Conservation (phyloP, 2,113 vertebrate genomes). For the Pelecanus crispus region DNA sequence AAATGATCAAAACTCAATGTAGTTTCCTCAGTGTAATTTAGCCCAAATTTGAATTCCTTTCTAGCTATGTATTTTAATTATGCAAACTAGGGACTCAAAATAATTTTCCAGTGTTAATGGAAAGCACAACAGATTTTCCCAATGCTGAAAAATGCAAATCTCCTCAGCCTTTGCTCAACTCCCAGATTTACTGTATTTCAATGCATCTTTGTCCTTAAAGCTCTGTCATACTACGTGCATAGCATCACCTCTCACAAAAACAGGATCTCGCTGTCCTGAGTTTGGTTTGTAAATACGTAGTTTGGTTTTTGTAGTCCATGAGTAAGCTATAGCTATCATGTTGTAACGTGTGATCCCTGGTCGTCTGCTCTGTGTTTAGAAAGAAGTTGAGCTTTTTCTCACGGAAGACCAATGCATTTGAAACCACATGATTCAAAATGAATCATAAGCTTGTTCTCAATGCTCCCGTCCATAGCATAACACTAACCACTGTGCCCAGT, state of each 20-base stretch:
- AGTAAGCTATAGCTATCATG: not conserved
- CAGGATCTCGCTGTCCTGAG: not conserved
- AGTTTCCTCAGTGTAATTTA: constrained; percentile 33
- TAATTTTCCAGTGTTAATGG: not conserved
- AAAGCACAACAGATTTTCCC: not conserved
- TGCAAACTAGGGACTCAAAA: not conserved
- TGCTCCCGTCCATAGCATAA: not conserved
- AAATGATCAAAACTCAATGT: constrained; percentile 6
- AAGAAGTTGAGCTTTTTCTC: not conserved
- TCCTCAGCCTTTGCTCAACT: not conserved
- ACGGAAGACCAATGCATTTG: not conserved
- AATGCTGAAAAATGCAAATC: not conserved
- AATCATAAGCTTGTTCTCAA: not conserved
- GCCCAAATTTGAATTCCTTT: constrained; percentile 39
- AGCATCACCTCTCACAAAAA: not conserved
- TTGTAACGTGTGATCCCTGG: not conserved
- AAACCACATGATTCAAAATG: not conserved
- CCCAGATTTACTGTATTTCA: not conserved
- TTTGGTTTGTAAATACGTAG: not conserved
- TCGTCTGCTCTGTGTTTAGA: not conserved
- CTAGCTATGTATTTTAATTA: constrained; percentile 23
- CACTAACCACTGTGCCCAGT: not conserved
- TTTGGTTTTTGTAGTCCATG: not conserved
- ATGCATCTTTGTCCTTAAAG: not conserved
- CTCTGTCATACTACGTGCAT: not conserved